Percentiles rank a stretch among this genome's conserved stretches.
These are phyloP conservation scores for Parascotia fuliginaria DNA, from an alignment of 2,888 invertebrate genomes.

Conservation along the genomic window DNA sequence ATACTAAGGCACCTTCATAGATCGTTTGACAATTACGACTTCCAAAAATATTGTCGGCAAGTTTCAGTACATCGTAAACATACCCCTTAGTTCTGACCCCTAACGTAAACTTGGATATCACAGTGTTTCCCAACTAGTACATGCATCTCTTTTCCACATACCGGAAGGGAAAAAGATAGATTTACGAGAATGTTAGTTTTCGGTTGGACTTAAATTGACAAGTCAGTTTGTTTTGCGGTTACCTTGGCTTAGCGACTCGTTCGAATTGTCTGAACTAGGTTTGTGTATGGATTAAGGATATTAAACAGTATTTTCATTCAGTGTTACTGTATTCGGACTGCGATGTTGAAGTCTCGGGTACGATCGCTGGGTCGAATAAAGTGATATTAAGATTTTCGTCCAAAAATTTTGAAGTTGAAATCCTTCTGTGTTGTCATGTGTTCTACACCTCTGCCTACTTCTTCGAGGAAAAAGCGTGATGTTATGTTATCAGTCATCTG, in stretches of 20 bases:
- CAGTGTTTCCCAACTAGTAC: conserved; percentile 25
- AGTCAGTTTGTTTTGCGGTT: neutral
- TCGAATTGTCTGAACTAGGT: neutral
- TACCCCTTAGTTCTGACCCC: conserved; percentile 36
- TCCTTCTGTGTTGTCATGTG: too few species aligned
- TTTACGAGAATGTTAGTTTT: conserved; percentile 12
- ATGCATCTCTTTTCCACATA: conserved; percentile 12
- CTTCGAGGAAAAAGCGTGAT: too few species aligned
- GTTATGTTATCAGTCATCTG: too few species aligned
- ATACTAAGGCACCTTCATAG: too few species aligned
- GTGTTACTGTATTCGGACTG: too few species aligned
- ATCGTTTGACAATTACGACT: too few species aligned
- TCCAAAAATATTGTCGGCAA: conserved; percentile 35
- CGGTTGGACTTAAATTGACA: conserved; percentile 11
- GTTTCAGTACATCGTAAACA: conserved; percentile 35
- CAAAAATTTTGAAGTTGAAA: too few species aligned
- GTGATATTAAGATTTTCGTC: too few species aligned
- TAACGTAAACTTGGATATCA: conserved; percentile 26
- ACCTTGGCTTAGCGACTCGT: neutral
- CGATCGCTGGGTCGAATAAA: too few species aligned
- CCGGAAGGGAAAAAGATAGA: conserved; percentile 3
- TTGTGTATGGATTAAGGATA: neutral
- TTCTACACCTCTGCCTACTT: too few species aligned
- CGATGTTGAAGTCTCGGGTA: too few species aligned
- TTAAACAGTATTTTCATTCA: too few species aligned